Evolutionary conservation across 2,888 invertebrate species (phyloP), one percentile per base, ranked within the genome.

Genomic region (Melitaea athalia): DNA sequence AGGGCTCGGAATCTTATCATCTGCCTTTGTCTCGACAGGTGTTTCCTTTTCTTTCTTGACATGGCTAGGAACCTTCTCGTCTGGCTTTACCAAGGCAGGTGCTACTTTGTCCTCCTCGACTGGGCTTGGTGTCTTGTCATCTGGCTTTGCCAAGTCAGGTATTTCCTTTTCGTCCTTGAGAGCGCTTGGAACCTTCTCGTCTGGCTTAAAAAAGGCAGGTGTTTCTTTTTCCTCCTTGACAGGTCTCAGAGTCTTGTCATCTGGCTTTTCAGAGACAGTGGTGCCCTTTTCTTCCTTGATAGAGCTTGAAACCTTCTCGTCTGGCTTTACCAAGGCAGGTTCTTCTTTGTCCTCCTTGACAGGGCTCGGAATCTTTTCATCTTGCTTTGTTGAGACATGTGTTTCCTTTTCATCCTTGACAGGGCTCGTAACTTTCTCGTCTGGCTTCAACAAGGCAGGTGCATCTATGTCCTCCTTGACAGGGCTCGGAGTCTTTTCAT

Each of bases 281-380:
- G 14, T 49, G n/a, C 5, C n/a, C 5, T 12, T 49, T 7, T 49
- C 49, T 7, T 38, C n/a, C 12, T 50, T n/a, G 15, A 67, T 61
- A 12, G 71, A 69, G 49, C 69, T 75, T 0, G 63, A 31, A n/a
- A 14, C 59, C 24, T 70, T 75, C 6, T 42, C 42, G 0, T 63
- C 70, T 2, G 42, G 50, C 10, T 72, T 64, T 10, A 63, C 33
- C 5, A 62, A 71, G 66, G 68, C 76, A 45, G 24, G 60, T 38
- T 38, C 52, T 10, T 67, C 70, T 0, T 77, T 69, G 8, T 66
- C 64, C 0, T 43, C 64, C 33, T 72, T 52, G 0, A 65, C 15
- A 0, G 69, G 65, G 45, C 71, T 75, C 0, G 68, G 15, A 6
- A n/a, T 38, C 24, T 73, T 72, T 0, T 74, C 71, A 43, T 73